These are phyloP conservation scores for Dendropsophus ebraccatus DNA, from an alignment of 2,113 vertebrate genomes.

Conservation along the genomic window DNA sequence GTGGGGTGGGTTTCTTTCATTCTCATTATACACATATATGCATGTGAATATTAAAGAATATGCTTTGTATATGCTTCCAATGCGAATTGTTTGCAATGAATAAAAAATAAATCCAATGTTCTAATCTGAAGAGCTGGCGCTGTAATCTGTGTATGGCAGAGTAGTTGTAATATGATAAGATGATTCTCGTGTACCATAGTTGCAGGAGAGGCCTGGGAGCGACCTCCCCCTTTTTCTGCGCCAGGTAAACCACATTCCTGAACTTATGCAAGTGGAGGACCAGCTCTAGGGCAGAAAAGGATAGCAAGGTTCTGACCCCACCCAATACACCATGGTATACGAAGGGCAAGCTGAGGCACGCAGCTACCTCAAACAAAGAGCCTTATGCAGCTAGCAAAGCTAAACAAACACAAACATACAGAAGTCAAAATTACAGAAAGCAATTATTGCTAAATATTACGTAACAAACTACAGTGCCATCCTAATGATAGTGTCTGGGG, in stretches of 20 bases:
- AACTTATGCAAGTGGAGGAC: background rate
- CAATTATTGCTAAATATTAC: constrained; percentile 32
- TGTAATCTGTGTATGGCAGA: background rate
- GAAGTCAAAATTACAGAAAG: background rate
- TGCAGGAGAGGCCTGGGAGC: background rate
- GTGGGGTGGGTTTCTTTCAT: background rate
- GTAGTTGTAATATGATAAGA: too few relatives aligned
- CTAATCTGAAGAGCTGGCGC: background rate
- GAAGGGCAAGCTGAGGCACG: constrained; percentile 17
- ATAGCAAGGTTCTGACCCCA: background rate
- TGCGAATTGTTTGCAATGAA: too few relatives aligned
- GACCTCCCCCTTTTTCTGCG: background rate
- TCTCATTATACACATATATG: background rate
- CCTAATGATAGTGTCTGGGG: constrained; percentile 18
- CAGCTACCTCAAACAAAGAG: background rate
- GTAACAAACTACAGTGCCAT: background rate
- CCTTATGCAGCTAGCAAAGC: background rate
- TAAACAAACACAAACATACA: background rate
- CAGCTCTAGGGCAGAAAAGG: background rate
- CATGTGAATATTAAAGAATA: too few relatives aligned
- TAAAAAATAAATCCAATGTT: too few relatives aligned
- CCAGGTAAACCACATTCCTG: constrained; percentile 49
- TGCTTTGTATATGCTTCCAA: too few relatives aligned
- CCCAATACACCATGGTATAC: constrained; percentile 1
- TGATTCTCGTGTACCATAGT: background rate